Evolutionary conservation across 2,888 invertebrate genomes (phyloP).

Genomic region (Limnephilus auricula): DNA sequence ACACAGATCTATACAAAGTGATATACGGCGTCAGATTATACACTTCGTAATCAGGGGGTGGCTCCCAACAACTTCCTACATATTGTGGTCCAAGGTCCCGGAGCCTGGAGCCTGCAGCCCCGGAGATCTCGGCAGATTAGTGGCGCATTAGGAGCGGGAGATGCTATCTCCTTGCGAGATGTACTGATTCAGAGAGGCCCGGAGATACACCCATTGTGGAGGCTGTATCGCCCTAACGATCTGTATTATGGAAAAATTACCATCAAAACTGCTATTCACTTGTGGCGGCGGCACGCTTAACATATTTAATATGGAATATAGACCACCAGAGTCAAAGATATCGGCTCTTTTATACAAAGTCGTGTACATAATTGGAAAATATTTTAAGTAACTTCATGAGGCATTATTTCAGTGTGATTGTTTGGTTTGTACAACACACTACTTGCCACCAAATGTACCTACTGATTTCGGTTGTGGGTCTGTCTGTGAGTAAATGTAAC

Average conservation of each 20-base stretch:
- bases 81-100: not conserved
- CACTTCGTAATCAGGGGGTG: constrained; percentile 32
- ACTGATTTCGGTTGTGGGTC: too few relatives aligned
- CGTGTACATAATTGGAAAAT: not conserved
- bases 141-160: constrained; percentile 60
- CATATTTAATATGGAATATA: constrained; percentile 5
- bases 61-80: constrained; percentile 18
- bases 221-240: constrained; percentile 39
- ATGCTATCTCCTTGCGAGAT: constrained; percentile 58
- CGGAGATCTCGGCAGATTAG: constrained; percentile 59
- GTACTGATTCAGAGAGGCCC: constrained; percentile 59
- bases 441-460: too few relatives aligned
- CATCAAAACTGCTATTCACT: constrained; percentile 47
- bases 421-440: not conserved
- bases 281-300: not conserved
- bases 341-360: constrained; percentile 6
- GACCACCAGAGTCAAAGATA: constrained; percentile 19
- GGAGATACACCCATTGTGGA: constrained; percentile 42
- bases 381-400: not conserved
- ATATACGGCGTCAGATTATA: constrained; percentile 37
- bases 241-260: constrained; percentile 48
- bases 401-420: not conserved
- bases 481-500: too few relatives aligned
- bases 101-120: constrained; percentile 47
- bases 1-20: constrained; percentile 16